Base-by-base conservation (phyloP, 2,797 vertebrate genomes). In the Eremophila alpestris region DNA sequence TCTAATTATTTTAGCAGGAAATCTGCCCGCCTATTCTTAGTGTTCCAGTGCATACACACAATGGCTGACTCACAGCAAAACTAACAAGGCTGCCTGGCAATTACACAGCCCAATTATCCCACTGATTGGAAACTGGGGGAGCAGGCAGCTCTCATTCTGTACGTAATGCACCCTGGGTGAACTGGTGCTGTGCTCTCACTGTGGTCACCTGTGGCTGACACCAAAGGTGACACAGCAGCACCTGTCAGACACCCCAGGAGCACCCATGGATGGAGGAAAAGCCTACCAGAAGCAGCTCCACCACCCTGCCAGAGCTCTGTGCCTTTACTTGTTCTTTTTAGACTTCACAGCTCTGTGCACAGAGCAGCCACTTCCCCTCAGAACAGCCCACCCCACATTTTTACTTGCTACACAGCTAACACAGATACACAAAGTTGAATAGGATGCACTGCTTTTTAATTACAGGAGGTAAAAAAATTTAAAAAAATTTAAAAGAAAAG, bases 1-100 rank as follows among this genome's bases (percentile, higher is more conserved):
- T 38, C 41, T 68, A 48, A 89, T 83, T 58, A 89, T 74, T 81
- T 86, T 18, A 90, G 55, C 67, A 95, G 62, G 83, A 94, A 91
- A 86, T 41, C 79, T 54, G 22, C n/a, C 51, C 0, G 0, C 9
- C 68, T 49, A 24, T 29, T 73, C 69, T 58, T 30, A 19, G 2
- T 77, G 67, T 79, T 88, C 67, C 65, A 81, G 55, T 3, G 80
- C 59, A 91, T 48, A 69, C 17, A 36, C 67, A 81, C 77, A 88
- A 92, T 17, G 34, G 46, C 41, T 7, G 1, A 92, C 56, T 81
- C 83, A 48, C 62, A 75, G 34, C 16, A 90, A 58, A 88, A 56
- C 62, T 45, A 78, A 92, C 74, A 49, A 56, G 62, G 52, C 64
- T 69, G 73, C 74, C 80, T 81, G 73, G 81, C 83, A 92, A 80